Evolutionary conservation across 2,113 vertebrate species (phyloP), one percentile per base, ranked within the genome.

Genomic region (Sinocyclocheilus anophthalmus): DNA sequence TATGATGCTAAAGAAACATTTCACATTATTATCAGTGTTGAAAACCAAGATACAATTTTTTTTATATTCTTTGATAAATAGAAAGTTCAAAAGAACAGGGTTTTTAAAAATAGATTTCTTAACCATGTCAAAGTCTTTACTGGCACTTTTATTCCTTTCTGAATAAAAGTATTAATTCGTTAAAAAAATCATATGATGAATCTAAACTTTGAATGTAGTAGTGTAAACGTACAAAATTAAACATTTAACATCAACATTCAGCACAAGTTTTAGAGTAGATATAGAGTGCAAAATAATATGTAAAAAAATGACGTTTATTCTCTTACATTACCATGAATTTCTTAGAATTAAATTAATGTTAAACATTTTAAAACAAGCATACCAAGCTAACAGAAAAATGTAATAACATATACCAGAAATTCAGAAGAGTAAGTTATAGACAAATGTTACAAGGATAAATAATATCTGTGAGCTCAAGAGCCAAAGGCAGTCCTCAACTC

Each of bases 391-490:
- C 1, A 33, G 50, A 55, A 22, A 55, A 33, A 30, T 55, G 1
- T 16, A 57, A 16, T 76, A 39, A 76, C 11, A 13, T n/a, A 13
- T n/a, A 22, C 39, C 20, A 80, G 42, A 67, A 24, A 59, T 8
- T 45, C n/a, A 55, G 33, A 72, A 45, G 50, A 20, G 16, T 70
- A 37, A 70, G 33, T 48, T 16, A 18, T 7, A 48, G 24, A 48
- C n/a, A 76, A 75, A 81, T 76, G 69, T 70, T 70, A 69, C 5
- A 26, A 63, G 33, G 55, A 77, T 77, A n/a, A 70, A 69, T 33
- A 63, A 77, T 87, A 42, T 59, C 45, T 55, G 65, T 85, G 39
- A 75, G 22, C 45, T 45, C 22, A 84, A 81, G 61, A 76, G 30
- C 57, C 48, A 81, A 81, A 65, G 69, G 33, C 69, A 14, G 48